Base-by-base conservation (phyloP, 2,888 invertebrate species). In the Eilema sororculum region DNA sequence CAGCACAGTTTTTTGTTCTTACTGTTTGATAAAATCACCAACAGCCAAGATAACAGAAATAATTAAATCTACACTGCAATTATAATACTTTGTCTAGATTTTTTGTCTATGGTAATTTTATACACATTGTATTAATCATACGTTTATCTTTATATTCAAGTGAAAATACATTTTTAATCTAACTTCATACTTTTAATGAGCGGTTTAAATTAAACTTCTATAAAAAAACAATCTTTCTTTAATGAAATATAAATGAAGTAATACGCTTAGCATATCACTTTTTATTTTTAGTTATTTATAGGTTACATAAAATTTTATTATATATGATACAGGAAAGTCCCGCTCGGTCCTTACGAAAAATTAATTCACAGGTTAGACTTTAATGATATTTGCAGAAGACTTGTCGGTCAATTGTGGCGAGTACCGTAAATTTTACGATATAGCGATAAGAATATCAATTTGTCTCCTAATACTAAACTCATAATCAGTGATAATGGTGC, bases 381-480 rank as follows among this genome's bases (percentile, higher is more conserved):
- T 90, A 90, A 91, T 91, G 84, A 90, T 94, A 91, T 94, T 94
- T 92, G 87, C 90, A 82, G 81, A 90, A 88, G 86, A 87, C 91
- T 93, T 90, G 92, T 92, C 87, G 86, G 84, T 81, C 83, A 80
- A 90, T 91, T 91, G 89, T 84, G 86, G 87, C 81, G 62, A 60
- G 78, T 88, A 87, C 91, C 91, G 87, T 93, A 91, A 91, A 92
- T 86, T 93, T 93, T 93, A 93, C 87, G 91, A 92, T 90, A 88
- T 77, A 79, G 68, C 78, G 93, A 92, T 93, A 93, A 89, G 81
- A 84, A 82, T 91, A 93, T 92, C 91, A 92, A 91, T 92, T 91
- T 90, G 91, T 89, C 87, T 88, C 85, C 86, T 90, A 89, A 87
- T 89, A 86, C 57, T 88, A 86, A 77, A 75, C 74, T 78, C 71